These are phyloP conservation scores for Osmerus mordax DNA, from an alignment of 2,113 vertebrate genomes.

Conservation along the genomic window DNA sequence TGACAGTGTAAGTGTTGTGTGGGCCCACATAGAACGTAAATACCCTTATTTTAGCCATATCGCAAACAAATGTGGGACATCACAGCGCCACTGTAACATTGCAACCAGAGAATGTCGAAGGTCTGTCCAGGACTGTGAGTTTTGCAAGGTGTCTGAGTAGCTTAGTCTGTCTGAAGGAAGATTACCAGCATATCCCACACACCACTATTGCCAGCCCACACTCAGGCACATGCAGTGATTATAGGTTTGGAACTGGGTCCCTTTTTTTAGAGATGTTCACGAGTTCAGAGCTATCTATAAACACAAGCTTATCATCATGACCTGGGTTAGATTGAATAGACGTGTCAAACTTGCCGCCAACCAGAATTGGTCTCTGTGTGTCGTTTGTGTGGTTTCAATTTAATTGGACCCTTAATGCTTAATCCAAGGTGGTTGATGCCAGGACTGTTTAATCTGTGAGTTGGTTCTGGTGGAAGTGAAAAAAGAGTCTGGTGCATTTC, in stretches of 20 bases:
- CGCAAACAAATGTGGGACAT: too few species aligned
- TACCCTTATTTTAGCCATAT: too few species aligned
- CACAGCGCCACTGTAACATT: too few species aligned
- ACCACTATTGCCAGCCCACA: neutral
- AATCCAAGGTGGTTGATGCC: neutral
- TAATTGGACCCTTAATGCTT: conserved; percentile 22
- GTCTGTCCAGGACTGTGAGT: conserved; percentile 12
- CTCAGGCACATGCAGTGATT: too few species aligned
- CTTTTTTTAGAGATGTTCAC: conserved; percentile 38
- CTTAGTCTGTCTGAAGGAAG: conserved; percentile 25
- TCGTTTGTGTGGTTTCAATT: conserved; percentile 21
- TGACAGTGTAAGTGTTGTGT: too few species aligned
- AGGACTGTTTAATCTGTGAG: too few species aligned
- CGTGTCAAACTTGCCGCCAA: conserved; percentile 36
- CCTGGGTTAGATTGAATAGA: conserved; percentile 31
- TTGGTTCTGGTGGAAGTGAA: neutral
- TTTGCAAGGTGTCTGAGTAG: conserved; percentile 18
- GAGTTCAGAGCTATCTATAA: conserved; percentile 56
- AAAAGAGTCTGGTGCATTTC: neutral
- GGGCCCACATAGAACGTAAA: too few species aligned
- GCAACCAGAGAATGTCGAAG: too few species aligned
- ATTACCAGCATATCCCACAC: neutral
- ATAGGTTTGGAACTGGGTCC: too few species aligned
- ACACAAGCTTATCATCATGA: conserved; percentile 10
- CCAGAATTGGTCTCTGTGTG: conserved; percentile 32